Percentiles rank a stretch among this genome's conserved stretches.
Evolutionary conservation across 2,888 invertebrate genomes (phyloP).

Genomic region (Cancer borealis): DNA sequence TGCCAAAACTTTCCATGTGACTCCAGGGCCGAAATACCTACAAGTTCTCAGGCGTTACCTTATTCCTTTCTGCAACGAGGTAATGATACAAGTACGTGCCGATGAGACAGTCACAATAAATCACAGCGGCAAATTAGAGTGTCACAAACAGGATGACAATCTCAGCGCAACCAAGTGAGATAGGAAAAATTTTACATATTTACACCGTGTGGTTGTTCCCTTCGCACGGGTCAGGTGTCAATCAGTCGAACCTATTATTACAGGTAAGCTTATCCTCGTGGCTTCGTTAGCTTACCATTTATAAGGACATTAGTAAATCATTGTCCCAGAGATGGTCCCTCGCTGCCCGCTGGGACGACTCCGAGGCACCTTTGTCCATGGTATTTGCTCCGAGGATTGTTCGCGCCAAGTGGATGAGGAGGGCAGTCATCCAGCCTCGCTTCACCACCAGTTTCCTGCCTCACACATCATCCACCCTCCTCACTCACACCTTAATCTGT

Average conservation of each 20-base stretch:
- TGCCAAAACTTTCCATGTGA: neutral
- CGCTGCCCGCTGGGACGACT: constrained; percentile 55
- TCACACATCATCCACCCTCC: neutral
- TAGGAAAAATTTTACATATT: neutral
- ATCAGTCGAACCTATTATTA: constrained; percentile 60
- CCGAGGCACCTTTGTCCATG: constrained; percentile 44
- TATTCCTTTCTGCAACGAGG: neutral
- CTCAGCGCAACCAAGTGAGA: neutral
- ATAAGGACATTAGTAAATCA: constrained; percentile 61
- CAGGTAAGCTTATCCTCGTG: constrained; percentile 61
- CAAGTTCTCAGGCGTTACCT: neutral
- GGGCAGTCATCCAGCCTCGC: neutral
- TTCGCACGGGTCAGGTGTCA: constrained; percentile 59
- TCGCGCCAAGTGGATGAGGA: constrained; percentile 36
- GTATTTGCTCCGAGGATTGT: constrained; percentile 62
- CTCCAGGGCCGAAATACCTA: neutral
- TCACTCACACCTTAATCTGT: constrained; percentile 25
- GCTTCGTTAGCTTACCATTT: constrained; percentile 67
- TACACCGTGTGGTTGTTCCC: neutral
- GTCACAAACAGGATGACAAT: neutral
- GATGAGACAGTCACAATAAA: neutral
- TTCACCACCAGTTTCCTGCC: neutral
- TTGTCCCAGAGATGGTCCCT: constrained; percentile 58
- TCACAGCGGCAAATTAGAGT: neutral
- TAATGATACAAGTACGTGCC: neutral